Percentiles rank a stretch among this genome's conserved stretches.
phyloP scores from a whole-genome alignment of 2,888 invertebrate genomes.

The Odontocolon sp. region DNA sequence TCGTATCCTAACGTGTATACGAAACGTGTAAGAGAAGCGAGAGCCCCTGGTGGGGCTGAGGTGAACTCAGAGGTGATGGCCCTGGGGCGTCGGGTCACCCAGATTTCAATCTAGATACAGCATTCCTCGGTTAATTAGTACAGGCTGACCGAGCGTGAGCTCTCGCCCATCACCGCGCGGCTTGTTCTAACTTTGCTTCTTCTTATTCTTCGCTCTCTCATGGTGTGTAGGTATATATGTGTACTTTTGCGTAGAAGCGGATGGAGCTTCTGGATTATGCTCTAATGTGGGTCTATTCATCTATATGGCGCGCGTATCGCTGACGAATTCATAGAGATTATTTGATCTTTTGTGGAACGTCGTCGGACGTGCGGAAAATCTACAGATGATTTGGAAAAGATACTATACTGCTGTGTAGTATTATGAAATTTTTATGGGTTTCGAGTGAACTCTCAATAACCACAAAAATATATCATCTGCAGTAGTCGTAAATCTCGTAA shows the following conservation, averaged over 20 bases:
- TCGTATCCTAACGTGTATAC: slow-evolving; percentile 42
- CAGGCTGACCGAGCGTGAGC: slow-evolving; percentile 77
- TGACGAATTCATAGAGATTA: neutral
- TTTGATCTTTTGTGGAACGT: neutral
- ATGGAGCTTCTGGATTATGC: neutral
- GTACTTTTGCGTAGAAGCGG: neutral
- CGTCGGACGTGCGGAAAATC: neutral
- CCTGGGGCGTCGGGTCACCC: slow-evolving; percentile 80
- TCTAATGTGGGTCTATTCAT: neutral
- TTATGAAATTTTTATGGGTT: neutral
- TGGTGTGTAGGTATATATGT: slow-evolving; percentile 10
- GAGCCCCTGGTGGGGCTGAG: slow-evolving; percentile 57
- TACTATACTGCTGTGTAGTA: no score
- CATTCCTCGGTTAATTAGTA: slow-evolving; percentile 80
- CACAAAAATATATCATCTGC: neutral
- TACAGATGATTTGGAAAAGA: no score
- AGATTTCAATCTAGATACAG: slow-evolving; percentile 81
- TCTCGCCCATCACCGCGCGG: slow-evolving; percentile 61
- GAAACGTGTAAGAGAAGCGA: slow-evolving; percentile 14
- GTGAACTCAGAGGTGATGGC: slow-evolving; percentile 76
- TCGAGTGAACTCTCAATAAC: neutral
- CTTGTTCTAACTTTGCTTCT: slow-evolving; percentile 10
- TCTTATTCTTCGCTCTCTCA: slow-evolving; percentile 14
- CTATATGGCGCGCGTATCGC: neutral
- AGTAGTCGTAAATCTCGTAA: slow-evolving; percentile 16